Base-by-base conservation (phyloP, 2,888 invertebrate genomes). In the Troglohyphantes excavatus region DNA sequence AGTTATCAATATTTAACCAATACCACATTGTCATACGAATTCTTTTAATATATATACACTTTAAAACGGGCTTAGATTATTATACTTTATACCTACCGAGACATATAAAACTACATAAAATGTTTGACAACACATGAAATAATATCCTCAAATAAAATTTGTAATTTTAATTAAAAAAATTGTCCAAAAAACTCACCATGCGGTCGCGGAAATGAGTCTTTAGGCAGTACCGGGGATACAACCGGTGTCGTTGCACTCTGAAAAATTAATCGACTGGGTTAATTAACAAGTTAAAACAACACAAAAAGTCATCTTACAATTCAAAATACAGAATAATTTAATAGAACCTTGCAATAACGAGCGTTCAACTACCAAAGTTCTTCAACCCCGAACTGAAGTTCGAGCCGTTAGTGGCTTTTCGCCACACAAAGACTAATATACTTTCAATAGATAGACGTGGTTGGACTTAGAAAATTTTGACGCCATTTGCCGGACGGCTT, bases 381-480 rank as follows among this genome's bases (percentile, higher is more conserved):
- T 61, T 76, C 65, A 23, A 61, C 59, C 53, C 65, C 46, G 65
- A 79, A 27, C 26, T 46, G 53, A 23, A 61, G 39, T 33, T 67
- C 46, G 65, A 79, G 39, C 26, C 72, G 53, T 72, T 46, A n/a
- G 1, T 53, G 39, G 26, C 13, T 46, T 46, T 65, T 65, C 78
- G 23, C 29, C 53, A 29, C 65, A 68, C 79, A 46, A 68, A 79
- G 68, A 43, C 78, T 67, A 13, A 39, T 39, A 39, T 53, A n/a
- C 53, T 23, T 27, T 81, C 53, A 68, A 43, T 43, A 81, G 67
- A 79, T 11, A 68, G 70, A 83, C 84, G 89, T 88, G 53, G 53
- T 73, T 83, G 89, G 89, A 90, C 89, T 90, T 90, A 90, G 89
- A 90, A 90, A 86, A 19, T 84, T 90, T 90, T 83, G 89, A 68